Percentiles rank a stretch among this genome's conserved stretches.
These are phyloP conservation scores for Hyperoplus immaculatus DNA, from an alignment of 2,797 vertebrate species.

Conservation along the genomic window DNA sequence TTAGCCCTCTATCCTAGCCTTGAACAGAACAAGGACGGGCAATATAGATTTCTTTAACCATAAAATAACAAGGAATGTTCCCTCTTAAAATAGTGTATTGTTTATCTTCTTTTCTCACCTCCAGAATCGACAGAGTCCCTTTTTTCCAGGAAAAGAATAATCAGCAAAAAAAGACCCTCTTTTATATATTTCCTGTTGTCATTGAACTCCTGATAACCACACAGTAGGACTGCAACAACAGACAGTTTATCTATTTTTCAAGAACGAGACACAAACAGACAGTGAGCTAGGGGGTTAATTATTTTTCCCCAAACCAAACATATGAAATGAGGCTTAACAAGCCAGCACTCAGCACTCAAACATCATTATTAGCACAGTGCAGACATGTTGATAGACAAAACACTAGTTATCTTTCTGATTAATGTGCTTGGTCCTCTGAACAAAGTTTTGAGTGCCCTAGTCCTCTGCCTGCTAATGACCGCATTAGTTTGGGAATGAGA, in stretches of 20 bases:
- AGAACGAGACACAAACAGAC: conserved; percentile 7
- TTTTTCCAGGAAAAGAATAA: background rate
- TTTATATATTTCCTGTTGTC: background rate
- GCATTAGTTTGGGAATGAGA: conserved; percentile 41
- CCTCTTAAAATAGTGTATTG: background rate
- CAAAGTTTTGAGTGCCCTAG: conserved; percentile 18
- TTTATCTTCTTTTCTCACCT: background rate
- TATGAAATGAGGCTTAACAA: background rate
- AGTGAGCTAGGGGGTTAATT: background rate
- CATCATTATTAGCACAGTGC: conserved; percentile 15
- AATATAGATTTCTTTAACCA: background rate
- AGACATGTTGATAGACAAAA: conserved; percentile 51
- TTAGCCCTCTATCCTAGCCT: too few species aligned
- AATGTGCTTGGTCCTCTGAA: conserved; percentile 32
- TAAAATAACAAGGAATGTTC: background rate
- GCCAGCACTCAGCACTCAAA: conserved; percentile 10
- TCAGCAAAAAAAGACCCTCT: too few species aligned
- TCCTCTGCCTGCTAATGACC: conserved; percentile 33
- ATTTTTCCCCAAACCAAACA: conserved; percentile 13
- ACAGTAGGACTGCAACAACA: background rate
- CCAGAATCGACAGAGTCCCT: background rate
- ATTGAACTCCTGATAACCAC: too few species aligned
- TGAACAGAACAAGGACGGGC: background rate
- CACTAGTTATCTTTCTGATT: conserved; percentile 33
- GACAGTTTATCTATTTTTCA: background rate